Evolutionary conservation across 2,888 invertebrate species (phyloP).

Genomic region (Molorchus minor): DNA sequence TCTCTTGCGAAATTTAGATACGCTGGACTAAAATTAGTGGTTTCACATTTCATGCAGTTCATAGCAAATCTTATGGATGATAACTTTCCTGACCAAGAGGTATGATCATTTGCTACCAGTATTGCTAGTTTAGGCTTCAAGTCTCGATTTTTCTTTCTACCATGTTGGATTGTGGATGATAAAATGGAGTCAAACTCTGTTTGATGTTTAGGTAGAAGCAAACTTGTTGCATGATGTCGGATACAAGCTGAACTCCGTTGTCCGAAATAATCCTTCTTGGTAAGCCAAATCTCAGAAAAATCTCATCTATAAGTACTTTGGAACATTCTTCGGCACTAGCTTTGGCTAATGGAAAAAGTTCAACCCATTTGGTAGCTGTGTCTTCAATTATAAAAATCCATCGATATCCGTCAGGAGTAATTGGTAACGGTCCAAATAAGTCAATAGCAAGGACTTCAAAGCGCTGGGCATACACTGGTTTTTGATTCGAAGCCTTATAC

Average conservation of each 20-base stretch:
- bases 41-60: slow-evolving; percentile 49
- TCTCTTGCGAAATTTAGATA: slow-evolving; percentile 54
- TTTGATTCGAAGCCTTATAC: slow-evolving; percentile 43
- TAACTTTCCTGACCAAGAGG: slow-evolving; percentile 49
- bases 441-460: slow-evolving; percentile 48
- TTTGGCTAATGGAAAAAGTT: slow-evolving; percentile 26
- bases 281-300: too few relatives aligned
- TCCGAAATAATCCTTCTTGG: slow-evolving; percentile 51
- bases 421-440: slow-evolving; percentile 48
- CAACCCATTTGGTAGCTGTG: slow-evolving; percentile 45
- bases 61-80: slow-evolving; percentile 55
- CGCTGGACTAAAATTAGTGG: slow-evolving; percentile 44
- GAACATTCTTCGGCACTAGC: slow-evolving; percentile 41
- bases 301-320: slow-evolving; percentile 38
- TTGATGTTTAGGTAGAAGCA: slow-evolving; percentile 29
- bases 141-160: slow-evolving; percentile 46
- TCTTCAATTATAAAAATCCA: slow-evolving; percentile 49
- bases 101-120: slow-evolving; percentile 48
- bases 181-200: slow-evolving; percentile 46
- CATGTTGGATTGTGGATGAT: slow-evolving; percentile 21
- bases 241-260: slow-evolving; percentile 53
- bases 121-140: slow-evolving; percentile 50
- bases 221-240: slow-evolving; percentile 23
- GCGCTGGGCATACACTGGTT: slow-evolving; percentile 43
- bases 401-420: slow-evolving; percentile 25